Conservation (phyloP, 2,797 vertebrate species). For the Eulemur coronatus region DNA sequence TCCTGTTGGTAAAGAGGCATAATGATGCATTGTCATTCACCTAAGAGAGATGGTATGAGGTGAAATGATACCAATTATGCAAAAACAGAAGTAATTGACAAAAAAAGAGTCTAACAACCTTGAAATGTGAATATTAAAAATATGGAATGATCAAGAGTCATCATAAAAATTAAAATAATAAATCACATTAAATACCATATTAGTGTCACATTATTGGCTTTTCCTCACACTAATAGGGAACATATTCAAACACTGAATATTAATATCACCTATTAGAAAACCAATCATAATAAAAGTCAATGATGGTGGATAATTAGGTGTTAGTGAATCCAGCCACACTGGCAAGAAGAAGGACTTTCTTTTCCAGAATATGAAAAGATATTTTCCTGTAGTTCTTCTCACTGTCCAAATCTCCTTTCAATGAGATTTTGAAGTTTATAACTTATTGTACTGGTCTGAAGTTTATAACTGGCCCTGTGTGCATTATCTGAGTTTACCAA, state of each 20-base stretch:
- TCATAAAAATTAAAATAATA: constrained; percentile 70
- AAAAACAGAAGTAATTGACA: constrained; percentile 54
- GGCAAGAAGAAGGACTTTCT: not conserved
- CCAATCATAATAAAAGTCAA: constrained; percentile 74
- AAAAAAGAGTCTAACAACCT: constrained; percentile 51
- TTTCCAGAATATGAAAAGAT: not conserved
- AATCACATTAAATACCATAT: constrained; percentile 67
- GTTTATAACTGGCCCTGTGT: not conserved
- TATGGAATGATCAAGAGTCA: constrained; percentile 49
- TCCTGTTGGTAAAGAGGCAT: not conserved
- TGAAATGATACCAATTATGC: constrained; percentile 59
- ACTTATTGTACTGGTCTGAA: not conserved
- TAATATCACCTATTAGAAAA: constrained; percentile 71
- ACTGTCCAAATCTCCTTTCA: constrained; percentile 2
- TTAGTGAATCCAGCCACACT: constrained; percentile 29
- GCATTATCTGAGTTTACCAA: not conserved
- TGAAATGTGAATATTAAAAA: constrained; percentile 68
- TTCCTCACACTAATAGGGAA: constrained; percentile 55
- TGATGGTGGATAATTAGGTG: constrained; percentile 55
- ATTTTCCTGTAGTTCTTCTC: not conserved
- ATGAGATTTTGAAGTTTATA: constrained; percentile 38
- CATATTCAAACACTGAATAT: constrained; percentile 71
- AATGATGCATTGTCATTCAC: constrained; percentile 21
- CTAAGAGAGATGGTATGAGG: constrained; percentile 15
- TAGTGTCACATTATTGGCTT: constrained; percentile 67